Base-by-base conservation (phyloP, 2,888 invertebrate genomes). In the Lomographa bimaculata region DNA sequence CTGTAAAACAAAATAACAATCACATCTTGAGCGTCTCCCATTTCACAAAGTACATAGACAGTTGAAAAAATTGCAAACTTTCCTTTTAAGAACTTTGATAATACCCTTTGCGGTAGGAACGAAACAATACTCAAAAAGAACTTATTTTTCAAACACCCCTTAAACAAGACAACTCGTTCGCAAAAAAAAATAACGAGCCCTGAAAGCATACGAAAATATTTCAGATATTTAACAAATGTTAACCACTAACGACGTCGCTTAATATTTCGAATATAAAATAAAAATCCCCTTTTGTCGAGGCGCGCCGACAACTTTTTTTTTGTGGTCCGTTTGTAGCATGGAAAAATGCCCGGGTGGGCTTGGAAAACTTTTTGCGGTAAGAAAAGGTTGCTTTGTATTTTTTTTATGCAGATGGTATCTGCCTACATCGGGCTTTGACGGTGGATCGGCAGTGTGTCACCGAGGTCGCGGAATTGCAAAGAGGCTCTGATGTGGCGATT, bases 161-260 rank as follows among this genome's bases (percentile, higher is more conserved):
- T 65, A 64, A 74, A 49, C 48, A 63, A 76, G 71, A 74, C 71
- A 73, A 72, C 76, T 71, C 71, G 55, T 48, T 63, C 58, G 57
- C 8, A 14, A 63, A 71, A 76, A 74, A 74, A 68, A 68, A 71
- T 66, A 70, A 72, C 61, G 59, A 71, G 10, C 23, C 57, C 59
- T 45, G 50, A 66, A 62, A 66, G 58, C 57, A 64, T 52, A 61
- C 59, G 74, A 79, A 72, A 85, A 80, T 80, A 86, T 86, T 83
- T 77, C 71, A 72, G 79, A 86, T 86, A 87, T 85, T 84, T 79
- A 80, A 79, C 84, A 73, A 86, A 85, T 78, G 81, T 59, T 74
- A 76, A 85, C 84, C 85, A 79, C 85, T 85, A 86, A 85, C 85
- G 84, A 84, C 74, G 82, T 83, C 82, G 71, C 73, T 79, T 83